Base-by-base conservation (phyloP, 2,113 vertebrate species). In the Kryptolebias marmoratus region DNA sequence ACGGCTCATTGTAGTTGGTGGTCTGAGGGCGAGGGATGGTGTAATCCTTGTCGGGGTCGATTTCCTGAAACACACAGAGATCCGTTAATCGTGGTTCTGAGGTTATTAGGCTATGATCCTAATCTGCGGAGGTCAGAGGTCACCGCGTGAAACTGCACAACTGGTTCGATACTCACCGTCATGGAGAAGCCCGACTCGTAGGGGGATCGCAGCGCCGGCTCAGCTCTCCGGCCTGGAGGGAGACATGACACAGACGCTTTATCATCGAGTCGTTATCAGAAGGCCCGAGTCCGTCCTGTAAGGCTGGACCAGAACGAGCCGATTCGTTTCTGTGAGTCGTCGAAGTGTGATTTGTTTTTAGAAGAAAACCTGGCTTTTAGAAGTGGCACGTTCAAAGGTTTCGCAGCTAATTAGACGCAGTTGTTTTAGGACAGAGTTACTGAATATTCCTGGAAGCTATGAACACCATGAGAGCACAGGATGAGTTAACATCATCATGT, bases 121-220 rank as follows among this genome's bases (percentile, higher is more conserved):
- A 32, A 54, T 4, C 47, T 50, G 9, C 63, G 16, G 31, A 30
- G 10, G 32, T 11, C 30, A 75, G 83, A 84, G 81, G 80, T 64
- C 80, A 70, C 12, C 0, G 45, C 9, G 31, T 52, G 67, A 71
- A 78, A 80, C 64, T 77, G 48, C 50, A 18, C 42, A 32, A 11
- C 49, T 2, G 39, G 63, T 63, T 60, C 65, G 63, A 77, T 52
- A 90, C 92, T 94, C 79, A 93, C 93, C 36, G 85, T 82, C 93
- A 94, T 89, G 74, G 90, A 86, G 88, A 93, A 92, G 64, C 67
- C 91, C 0, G 91, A 87, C 71, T 93, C 91, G 47, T 93, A 94
- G 31, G 93, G 93, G 0, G 93, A 94, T 45, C 75, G 68, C 77
- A 93, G 67, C 0, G 68, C 48, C 0, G 67, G 62, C 14, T 87